Conservation (phyloP, 2,888 invertebrate species). For the Silvanus unidentatus region DNA sequence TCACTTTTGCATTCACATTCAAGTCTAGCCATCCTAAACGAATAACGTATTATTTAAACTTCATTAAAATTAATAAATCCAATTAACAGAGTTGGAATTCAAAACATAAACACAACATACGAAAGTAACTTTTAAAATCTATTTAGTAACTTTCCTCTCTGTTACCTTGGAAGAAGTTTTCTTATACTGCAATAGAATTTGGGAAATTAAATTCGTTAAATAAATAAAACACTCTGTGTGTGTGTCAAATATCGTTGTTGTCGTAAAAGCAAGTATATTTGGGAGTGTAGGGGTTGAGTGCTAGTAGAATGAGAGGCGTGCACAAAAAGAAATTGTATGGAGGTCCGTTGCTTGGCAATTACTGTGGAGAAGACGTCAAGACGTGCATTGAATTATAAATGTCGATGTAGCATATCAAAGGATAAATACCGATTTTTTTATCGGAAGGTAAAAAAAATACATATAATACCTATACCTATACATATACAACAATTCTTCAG, state of each 20-base stretch:
- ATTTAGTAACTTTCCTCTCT: not conserved
- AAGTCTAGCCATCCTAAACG: too few species aligned
- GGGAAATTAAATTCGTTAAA: slow-evolving; percentile 11
- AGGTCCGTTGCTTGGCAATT: slow-evolving; percentile 25
- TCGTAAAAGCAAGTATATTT: too few species aligned
- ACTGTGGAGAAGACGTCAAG: slow-evolving; percentile 26
- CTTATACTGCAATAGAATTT: slow-evolving; percentile 8
- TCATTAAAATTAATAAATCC: slow-evolving; percentile 1
- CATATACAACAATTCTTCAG: too few species aligned
- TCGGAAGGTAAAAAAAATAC: too few species aligned
- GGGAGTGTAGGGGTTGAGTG: too few species aligned
- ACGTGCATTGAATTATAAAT: slow-evolving; percentile 35
- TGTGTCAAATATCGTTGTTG: too few species aligned
- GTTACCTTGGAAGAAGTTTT: not conserved
- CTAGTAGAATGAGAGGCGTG: not conserved
- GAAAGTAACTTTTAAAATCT: slow-evolving; percentile 3
- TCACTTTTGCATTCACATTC: too few species aligned
- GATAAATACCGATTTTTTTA: slow-evolving; percentile 7
- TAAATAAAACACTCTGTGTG: slow-evolving; percentile 8
- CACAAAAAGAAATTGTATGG: not conserved
- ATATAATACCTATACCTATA: too few species aligned
- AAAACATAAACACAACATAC: not conserved
- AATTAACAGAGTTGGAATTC: not conserved
- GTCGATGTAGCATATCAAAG: slow-evolving; percentile 36
- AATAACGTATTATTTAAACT: not conserved